Percentiles rank a stretch among this genome's conserved stretches.
These are phyloP conservation scores for Sericinus montela DNA, from an alignment of 2,888 invertebrate species.

Conservation along the genomic window DNA sequence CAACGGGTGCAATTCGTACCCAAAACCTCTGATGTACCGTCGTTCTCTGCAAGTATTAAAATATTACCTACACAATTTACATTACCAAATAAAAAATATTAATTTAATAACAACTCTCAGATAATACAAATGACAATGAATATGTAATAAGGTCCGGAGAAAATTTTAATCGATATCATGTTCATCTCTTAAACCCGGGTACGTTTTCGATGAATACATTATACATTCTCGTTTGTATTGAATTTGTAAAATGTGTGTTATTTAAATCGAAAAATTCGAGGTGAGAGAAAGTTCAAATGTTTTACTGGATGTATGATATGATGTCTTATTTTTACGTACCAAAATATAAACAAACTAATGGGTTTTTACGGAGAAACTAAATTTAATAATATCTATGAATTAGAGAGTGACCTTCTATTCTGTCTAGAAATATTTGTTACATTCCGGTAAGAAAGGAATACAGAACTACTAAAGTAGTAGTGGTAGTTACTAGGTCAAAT, in stretches of 20 bases:
- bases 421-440: no score
- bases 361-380: no score
- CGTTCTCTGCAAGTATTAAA: no score
- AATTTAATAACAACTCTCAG: conserved; percentile 47
- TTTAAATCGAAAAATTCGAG: conserved; percentile 17
- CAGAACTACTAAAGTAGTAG: no score
- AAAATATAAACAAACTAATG: no score
- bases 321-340: no score
- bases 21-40: no score
- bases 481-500: no score
- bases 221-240: conserved; percentile 22
- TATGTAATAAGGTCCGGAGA: conserved; percentile 47
- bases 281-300: conserved; percentile 16
- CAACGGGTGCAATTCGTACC: no score
- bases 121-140: conserved; percentile 52
- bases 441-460: no score
- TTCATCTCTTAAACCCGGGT: conserved; percentile 43
- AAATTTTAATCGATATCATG: conserved; percentile 41
- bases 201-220: conserved; percentile 45
- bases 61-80: neutral
- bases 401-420: no score
- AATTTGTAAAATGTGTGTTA: conserved; percentile 17
- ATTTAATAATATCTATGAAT: no score
- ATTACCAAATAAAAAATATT: conserved; percentile 35
- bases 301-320: neutral